Percentiles rank a stretch among this genome's conserved stretches.
These are phyloP conservation scores for Ochotona curzoniae DNA, from an alignment of 2,113 vertebrate genomes.

Conservation along the genomic window DNA sequence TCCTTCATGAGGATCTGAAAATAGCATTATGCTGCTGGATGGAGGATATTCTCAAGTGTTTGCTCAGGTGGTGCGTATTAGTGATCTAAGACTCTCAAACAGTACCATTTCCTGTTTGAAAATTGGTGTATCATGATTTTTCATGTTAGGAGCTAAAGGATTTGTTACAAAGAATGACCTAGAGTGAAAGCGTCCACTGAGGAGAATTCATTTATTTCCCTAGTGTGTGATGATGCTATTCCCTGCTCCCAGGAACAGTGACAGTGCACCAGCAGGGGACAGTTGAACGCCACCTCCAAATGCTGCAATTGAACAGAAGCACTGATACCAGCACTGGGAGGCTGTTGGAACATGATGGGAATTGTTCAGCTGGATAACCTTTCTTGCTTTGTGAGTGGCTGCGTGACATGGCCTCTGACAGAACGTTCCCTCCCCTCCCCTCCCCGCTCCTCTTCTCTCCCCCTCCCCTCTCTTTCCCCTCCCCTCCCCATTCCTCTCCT, in stretches of 20 bases:
- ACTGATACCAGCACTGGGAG: not conserved
- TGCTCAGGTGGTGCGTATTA: not conserved
- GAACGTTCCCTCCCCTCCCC: not conserved
- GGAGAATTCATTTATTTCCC: not conserved
- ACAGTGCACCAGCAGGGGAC: not conserved
- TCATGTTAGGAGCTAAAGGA: not conserved
- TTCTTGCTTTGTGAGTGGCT: not conserved
- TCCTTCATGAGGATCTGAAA: not conserved
- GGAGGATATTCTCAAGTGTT: not conserved
- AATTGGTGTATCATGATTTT: not conserved
- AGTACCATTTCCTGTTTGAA: not conserved
- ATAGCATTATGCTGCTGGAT: not conserved
- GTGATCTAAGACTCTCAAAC: not conserved
- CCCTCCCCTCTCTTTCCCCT: too few species aligned
- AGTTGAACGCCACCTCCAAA: not conserved
- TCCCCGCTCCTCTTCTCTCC: too few species aligned
- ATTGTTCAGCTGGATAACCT: not conserved
- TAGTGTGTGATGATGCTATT: not conserved
- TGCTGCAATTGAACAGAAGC: not conserved
- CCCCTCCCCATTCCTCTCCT: too few species aligned
- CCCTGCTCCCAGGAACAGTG: not conserved
- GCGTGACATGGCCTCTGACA: not conserved
- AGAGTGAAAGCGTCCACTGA: not conserved
- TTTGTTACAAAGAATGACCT: constrained; percentile 14
- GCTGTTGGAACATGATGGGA: not conserved